Evolutionary conservation across 2,888 invertebrate genomes (phyloP).

Genomic region (Dasypolia templi): DNA sequence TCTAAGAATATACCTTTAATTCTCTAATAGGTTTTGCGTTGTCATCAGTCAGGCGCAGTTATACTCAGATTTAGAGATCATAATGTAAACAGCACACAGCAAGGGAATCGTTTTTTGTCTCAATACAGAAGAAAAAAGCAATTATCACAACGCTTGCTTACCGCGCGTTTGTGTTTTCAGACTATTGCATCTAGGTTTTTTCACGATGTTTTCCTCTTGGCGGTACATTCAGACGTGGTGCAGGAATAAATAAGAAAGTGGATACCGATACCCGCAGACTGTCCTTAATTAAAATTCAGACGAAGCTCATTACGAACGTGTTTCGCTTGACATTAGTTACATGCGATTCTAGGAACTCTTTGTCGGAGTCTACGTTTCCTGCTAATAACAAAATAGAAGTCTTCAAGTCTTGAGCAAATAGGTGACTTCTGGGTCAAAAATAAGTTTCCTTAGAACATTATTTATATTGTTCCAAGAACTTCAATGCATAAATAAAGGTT

Average conservation of each 20-base stretch:
- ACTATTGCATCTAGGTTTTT: not conserved
- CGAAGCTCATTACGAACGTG: not conserved
- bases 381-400: not conserved
- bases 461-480: conserved; percentile 19
- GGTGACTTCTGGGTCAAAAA: not conserved
- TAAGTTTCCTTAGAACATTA: not conserved
- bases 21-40: not conserved
- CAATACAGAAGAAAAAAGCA: not conserved
- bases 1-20: not conserved
- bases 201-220: not conserved
- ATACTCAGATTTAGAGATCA: no score
- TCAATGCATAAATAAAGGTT: conserved; percentile 43
- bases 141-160: not conserved
- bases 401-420: not conserved
- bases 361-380: not conserved
- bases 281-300: not conserved
- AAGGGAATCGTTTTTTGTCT: not conserved
- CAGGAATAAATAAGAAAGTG: no score
- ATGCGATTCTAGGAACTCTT: not conserved
- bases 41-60: not conserved
- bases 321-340: not conserved
- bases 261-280: not conserved
- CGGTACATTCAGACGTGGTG: no score
- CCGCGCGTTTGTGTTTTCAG: not conserved
- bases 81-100: not conserved